Percentiles rank a stretch among this genome's conserved stretches.
Evolutionary conservation across 1,140 invertebrate species (phyloP).

Genomic region (Pteromalus puparum): DNA sequence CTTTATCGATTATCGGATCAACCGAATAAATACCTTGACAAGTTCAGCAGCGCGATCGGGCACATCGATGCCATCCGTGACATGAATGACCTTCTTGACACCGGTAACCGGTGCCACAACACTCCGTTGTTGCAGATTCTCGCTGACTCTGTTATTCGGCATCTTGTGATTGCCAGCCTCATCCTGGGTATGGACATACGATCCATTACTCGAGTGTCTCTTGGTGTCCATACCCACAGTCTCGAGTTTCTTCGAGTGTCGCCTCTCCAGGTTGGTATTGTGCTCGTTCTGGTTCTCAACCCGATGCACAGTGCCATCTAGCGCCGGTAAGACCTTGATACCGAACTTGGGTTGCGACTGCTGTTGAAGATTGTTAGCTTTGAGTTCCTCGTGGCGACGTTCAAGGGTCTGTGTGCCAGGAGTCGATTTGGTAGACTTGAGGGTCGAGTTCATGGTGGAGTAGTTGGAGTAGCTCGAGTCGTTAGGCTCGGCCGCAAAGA

Average conservation of each 20-base stretch:
- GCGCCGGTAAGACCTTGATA: conserved; percentile 79
- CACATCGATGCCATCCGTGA: conserved; percentile 54
- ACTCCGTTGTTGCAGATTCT: conserved; percentile 31
- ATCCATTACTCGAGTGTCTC: background rate
- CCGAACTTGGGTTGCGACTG: conserved; percentile 81
- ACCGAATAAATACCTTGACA: conserved; percentile 13
- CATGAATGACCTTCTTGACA: conserved; percentile 46
- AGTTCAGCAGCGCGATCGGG: conserved; percentile 54
- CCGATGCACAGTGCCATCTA: conserved; percentile 70
- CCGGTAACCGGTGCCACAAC: conserved; percentile 7
- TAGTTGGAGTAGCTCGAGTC: conserved; percentile 74
- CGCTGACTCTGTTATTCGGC: background rate
- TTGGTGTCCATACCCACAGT: conserved; percentile 53
- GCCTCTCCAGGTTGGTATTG: conserved; percentile 72
- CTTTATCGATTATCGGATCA: no score
- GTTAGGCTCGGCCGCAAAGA: conserved; percentile 73
- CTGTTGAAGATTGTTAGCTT: conserved; percentile 60
- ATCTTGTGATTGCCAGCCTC: background rate
- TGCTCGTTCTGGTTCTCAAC: conserved; percentile 74
- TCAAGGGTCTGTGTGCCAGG: conserved; percentile 63
- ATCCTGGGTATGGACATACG: background rate
- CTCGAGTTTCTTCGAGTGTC: conserved; percentile 68
- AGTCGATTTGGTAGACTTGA: conserved; percentile 68
- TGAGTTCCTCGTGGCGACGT: conserved; percentile 63
- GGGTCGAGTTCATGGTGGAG: conserved; percentile 71